Conservation (phyloP, 2,888 invertebrate species). For the Lacanobia wlatinum region DNA sequence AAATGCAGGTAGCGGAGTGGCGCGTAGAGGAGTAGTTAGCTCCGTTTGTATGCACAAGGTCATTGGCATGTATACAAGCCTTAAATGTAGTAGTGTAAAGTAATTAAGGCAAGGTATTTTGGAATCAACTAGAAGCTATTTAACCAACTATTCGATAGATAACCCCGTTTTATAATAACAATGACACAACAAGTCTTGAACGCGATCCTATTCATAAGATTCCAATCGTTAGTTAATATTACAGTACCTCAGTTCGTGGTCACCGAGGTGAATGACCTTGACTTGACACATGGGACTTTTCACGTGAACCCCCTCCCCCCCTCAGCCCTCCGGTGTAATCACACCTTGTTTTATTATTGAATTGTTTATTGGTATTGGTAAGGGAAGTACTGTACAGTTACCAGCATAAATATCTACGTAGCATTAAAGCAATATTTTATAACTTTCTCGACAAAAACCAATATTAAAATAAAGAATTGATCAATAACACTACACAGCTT, state of each 20-base stretch:
- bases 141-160: background rate
- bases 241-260: slow-evolving; percentile 8
- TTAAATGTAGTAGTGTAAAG: background rate
- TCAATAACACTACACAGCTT: too few species aligned
- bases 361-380: slow-evolving; percentile 10
- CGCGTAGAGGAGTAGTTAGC: too few species aligned
- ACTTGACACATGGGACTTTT: background rate
- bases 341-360: background rate
- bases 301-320: background rate
- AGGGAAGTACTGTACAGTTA: background rate
- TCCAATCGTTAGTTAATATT: slow-evolving; percentile 17
- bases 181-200: slow-evolving; percentile 16
- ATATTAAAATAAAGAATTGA: too few species aligned
- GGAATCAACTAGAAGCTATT: too few species aligned
- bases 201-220: slow-evolving; percentile 11
- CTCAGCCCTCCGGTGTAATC: background rate
- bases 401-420: background rate
- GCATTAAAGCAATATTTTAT: background rate
- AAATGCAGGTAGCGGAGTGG: too few species aligned
- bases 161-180: slow-evolving; percentile 7
- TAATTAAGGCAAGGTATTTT: background rate
- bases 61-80: too few species aligned
- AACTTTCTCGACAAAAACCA: too few species aligned
- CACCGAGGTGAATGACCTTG: slow-evolving; percentile 12
- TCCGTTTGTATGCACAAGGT: too few species aligned